These are phyloP conservation scores for Chanos chanos DNA, from an alignment of 2,797 vertebrate species.

Conservation along the genomic window DNA sequence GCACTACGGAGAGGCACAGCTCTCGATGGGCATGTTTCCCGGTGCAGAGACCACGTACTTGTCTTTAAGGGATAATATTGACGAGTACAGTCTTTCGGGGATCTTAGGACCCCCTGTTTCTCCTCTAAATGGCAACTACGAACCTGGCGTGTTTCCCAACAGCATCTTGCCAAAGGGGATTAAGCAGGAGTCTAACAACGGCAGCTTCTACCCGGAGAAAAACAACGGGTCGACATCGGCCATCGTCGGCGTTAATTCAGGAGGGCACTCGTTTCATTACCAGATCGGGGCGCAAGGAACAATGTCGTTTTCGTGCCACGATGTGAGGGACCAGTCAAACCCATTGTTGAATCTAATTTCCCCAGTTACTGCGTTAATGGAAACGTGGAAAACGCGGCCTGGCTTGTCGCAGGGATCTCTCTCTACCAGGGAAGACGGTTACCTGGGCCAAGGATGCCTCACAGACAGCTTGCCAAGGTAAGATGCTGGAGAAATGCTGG, in stretches of 20 bases:
- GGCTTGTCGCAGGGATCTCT: constrained; percentile 74
- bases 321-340: constrained; percentile 90
- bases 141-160: constrained; percentile 85
- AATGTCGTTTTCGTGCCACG: constrained; percentile 91
- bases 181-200: constrained; percentile 92
- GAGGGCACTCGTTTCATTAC: constrained; percentile 99
- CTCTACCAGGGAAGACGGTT: constrained; percentile 87
- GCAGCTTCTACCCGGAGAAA: constrained; percentile 93
- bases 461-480: constrained; percentile 86
- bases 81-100: constrained; percentile 96
- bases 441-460: constrained; percentile 91
- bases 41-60: constrained; percentile 93
- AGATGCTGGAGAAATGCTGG: constrained; percentile 34
- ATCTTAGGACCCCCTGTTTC: constrained; percentile 95
- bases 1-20: constrained; percentile 78
- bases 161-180: constrained; percentile 85
- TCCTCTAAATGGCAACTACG: constrained; percentile 87
- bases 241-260: constrained; percentile 97
- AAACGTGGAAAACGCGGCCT: constrained; percentile 89
- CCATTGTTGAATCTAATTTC: constrained; percentile 96
- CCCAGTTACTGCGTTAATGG: constrained; percentile 88
- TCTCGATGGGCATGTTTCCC: constrained; percentile 84
- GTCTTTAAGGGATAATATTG: constrained; percentile 97
- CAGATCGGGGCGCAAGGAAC: constrained; percentile 97
- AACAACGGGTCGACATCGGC: constrained; percentile 86